Conservation (phyloP, 2,888 invertebrate genomes). For the Nemapogon koenigi region DNA sequence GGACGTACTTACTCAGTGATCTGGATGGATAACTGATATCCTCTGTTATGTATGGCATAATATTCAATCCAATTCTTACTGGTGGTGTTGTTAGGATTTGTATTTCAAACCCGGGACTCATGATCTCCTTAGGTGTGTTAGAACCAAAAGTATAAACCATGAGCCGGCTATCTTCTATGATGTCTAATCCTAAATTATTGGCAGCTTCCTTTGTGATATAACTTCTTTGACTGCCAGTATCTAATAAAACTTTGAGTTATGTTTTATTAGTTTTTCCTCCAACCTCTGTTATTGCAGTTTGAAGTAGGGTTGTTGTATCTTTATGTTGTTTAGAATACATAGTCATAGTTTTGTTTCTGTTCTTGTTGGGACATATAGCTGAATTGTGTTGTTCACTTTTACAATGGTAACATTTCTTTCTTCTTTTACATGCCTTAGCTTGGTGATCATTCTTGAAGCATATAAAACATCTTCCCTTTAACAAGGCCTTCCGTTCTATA, state of each 20-base stretch:
- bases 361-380: slow-evolving; percentile 1
- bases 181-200: background rate
- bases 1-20: background rate
- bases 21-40: background rate
- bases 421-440: background rate
- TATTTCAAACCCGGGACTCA: background rate
- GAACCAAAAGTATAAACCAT: slow-evolving; percentile 3
- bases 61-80: background rate
- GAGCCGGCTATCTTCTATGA: background rate
- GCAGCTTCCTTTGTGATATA: background rate
- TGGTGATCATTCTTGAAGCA: slow-evolving; percentile 1
- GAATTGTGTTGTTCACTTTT: background rate
- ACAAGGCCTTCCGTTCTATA: background rate
- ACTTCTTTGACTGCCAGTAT: background rate
- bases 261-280: background rate
- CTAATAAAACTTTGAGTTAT: background rate
- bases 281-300: background rate
- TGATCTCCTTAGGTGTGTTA: background rate
- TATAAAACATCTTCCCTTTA: background rate
- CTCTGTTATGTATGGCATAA: slow-evolving; percentile 1
- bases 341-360: background rate
- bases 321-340: background rate
- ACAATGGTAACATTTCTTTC: background rate
- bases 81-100: background rate
- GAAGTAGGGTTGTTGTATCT: background rate